These are phyloP conservation scores for Empidonax traillii DNA, from an alignment of 2,113 vertebrate genomes.

Conservation along the genomic window DNA sequence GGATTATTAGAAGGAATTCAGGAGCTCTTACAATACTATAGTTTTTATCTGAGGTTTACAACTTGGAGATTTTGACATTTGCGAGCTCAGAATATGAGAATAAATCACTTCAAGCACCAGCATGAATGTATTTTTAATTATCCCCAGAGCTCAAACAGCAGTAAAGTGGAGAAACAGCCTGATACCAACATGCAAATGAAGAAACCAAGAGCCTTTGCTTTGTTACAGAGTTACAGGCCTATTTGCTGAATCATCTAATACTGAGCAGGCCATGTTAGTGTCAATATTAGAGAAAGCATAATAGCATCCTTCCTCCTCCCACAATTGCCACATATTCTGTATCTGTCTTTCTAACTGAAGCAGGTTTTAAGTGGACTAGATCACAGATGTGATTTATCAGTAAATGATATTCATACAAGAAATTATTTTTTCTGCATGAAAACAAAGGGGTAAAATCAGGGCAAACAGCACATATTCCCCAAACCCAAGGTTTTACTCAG, in stretches of 20 bases:
- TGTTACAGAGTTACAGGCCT: neutral
- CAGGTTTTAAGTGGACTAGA: neutral
- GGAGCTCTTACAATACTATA: neutral
- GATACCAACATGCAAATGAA: neutral
- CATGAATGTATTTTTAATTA: neutral
- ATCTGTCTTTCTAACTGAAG: neutral
- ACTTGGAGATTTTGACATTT: neutral
- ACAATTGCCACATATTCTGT: neutral
- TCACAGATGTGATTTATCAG: neutral
- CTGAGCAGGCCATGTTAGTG: neutral
- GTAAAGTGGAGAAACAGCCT: neutral
- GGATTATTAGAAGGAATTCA: conserved; percentile 9
- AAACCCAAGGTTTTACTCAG: neutral
- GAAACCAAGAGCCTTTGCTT: neutral
- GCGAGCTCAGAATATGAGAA: neutral
- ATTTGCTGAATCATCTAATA: neutral
- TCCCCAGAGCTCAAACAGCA: neutral
- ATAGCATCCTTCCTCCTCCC: neutral
- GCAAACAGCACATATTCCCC: neutral
- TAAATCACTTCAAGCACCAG: neutral
- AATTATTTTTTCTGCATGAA: neutral
- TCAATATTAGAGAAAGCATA: neutral
- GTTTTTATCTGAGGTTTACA: neutral
- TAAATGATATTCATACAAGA: neutral
- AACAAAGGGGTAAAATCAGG: neutral